Evolutionary conservation across 2,113 vertebrate genomes (phyloP).

Genomic region (Heterochromis multidens): DNA sequence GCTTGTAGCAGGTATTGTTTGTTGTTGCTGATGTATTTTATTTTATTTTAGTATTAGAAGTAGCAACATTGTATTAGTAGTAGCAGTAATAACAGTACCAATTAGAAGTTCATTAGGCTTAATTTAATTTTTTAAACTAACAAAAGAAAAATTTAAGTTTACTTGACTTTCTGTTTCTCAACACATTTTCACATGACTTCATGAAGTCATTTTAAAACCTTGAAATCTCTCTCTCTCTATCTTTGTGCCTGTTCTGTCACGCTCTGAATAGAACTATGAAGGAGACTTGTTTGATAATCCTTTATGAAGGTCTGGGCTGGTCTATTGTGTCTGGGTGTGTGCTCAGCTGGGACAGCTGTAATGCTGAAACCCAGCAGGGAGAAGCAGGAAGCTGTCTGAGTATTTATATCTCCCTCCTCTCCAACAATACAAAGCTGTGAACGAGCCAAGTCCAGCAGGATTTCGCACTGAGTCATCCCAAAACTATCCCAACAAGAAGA

Average conservation of each 20-base stretch:
- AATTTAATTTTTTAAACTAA: neutral
- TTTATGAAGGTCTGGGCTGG: slow-evolving; percentile 3
- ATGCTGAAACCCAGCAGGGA: slow-evolving; percentile 23
- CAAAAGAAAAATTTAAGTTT: neutral
- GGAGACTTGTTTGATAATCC: slow-evolving; percentile 23
- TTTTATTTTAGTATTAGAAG: neutral
- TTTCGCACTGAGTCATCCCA: neutral
- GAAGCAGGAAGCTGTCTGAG: slow-evolving; percentile 51
- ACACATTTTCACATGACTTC: neutral
- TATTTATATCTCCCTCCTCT: slow-evolving; percentile 26
- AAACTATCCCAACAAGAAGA: neutral
- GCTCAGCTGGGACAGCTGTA: slow-evolving; percentile 42
- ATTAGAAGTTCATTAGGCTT: neutral
- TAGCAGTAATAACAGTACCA: no score
- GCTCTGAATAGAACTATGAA: slow-evolving; percentile 16
- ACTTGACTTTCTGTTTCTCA: neutral
- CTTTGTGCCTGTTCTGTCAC: neutral
- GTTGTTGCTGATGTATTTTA: neutral
- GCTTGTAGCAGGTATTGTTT: neutral
- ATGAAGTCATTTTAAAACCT: neutral
- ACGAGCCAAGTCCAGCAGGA: slow-evolving; percentile 1
- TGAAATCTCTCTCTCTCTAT: neutral
- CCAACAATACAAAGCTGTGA: slow-evolving; percentile 25
- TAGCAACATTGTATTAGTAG: neutral
- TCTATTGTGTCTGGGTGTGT: slow-evolving; percentile 40